A percentile compares a stretch with the other conserved stretches of the same genome.
phyloP scores from a whole-genome alignment of 1,140 invertebrate genomes.

The Zeugodacus cucurbitae region DNA sequence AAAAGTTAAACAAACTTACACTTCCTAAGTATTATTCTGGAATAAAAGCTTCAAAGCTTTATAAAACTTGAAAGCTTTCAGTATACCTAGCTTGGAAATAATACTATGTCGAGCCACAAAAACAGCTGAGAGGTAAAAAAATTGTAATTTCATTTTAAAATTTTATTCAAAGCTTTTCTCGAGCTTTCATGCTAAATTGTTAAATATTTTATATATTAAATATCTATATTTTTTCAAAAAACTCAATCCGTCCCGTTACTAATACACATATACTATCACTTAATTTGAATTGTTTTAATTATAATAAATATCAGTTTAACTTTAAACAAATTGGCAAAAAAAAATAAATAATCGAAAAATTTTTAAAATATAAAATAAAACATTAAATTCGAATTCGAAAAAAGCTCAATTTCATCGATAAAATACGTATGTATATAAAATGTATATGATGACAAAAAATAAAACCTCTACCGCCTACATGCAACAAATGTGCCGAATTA shows the following conservation, averaged over 20 bases:
- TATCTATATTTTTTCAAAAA: too few species aligned
- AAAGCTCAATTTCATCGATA: background rate
- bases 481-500: conserved; percentile 33
- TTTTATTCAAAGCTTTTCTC: too few species aligned
- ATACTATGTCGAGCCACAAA: too few species aligned
- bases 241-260: background rate
- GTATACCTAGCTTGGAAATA: too few species aligned
- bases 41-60: too few species aligned
- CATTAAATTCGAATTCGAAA: background rate
- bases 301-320: background rate
- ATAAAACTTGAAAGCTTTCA: too few species aligned
- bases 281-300: background rate
- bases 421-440: background rate
- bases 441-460: background rate
- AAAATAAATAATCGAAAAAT: background rate
- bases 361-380: background rate
- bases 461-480: conserved; percentile 17
- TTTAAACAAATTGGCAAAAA: background rate
- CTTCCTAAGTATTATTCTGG: too few species aligned
- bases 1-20: too few species aligned
- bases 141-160: too few species aligned
- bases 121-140: too few species aligned
- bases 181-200: too few species aligned
- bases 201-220: too few species aligned
- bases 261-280: background rate